Percentiles rank a stretch among this genome's conserved stretches.
Conservation (phyloP, 2,113 vertebrate genomes). For the Gallinago undulata region DNA sequence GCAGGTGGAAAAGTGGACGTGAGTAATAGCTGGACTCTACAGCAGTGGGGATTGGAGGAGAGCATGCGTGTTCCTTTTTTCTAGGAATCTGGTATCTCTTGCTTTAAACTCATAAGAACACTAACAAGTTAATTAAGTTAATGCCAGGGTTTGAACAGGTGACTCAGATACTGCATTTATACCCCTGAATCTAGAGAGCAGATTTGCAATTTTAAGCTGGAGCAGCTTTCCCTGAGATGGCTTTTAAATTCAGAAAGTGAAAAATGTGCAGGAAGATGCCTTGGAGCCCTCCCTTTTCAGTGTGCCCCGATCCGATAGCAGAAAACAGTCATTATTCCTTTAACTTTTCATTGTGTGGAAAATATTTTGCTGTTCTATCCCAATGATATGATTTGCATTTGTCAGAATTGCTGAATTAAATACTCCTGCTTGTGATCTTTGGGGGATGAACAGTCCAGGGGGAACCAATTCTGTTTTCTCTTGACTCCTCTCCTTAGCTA, state of each 20-base stretch:
- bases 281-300: fast-evolving
- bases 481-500: slow-evolving; percentile 76
- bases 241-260: background rate
- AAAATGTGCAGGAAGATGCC: fast-evolving
- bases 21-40: background rate
- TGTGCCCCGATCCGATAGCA: background rate
- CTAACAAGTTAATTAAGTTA: background rate
- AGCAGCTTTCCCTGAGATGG: background rate
- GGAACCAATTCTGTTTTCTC: background rate
- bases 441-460: background rate
- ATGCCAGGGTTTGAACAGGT: background rate
- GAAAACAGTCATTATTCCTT: background rate
- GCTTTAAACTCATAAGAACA: background rate
- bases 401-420: background rate
- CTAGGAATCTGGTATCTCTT: background rate
- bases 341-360: background rate
- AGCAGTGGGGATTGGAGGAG: background rate
- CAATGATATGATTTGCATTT: background rate
- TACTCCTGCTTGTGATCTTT: background rate
- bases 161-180: background rate
- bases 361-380: fast-evolving
- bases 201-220: background rate
- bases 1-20: background rate
- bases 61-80: background rate
- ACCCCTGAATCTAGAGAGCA: background rate